These are phyloP conservation scores for Luehdorfia chinensis DNA, from an alignment of 1,140 invertebrate genomes.

Conservation along the genomic window DNA sequence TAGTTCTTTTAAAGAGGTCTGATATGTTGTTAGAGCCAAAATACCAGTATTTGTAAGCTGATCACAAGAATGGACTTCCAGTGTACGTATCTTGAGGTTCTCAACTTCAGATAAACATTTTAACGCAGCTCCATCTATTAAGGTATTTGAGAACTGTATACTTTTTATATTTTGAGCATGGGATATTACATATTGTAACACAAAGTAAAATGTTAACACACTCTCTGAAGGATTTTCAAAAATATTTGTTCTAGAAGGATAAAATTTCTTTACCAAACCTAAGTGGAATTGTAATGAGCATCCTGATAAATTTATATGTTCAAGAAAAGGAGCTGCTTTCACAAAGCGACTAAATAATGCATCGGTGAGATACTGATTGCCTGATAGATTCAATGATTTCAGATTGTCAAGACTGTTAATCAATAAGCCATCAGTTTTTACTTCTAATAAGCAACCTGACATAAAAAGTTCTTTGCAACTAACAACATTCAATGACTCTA, in stretches of 20 bases:
- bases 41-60: constrained; percentile 82
- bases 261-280: constrained; percentile 81
- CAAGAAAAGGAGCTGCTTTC: constrained; percentile 78
- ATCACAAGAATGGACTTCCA: constrained; percentile 80
- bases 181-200: constrained; percentile 78
- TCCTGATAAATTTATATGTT: constrained; percentile 80
- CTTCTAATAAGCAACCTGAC: constrained; percentile 82
- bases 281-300: constrained; percentile 84
- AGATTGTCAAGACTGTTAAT: constrained; percentile 77
- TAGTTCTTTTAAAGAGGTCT: constrained; percentile 78
- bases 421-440: constrained; percentile 73
- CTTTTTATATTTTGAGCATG: constrained; percentile 77
- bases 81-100: constrained; percentile 76
- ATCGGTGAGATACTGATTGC: constrained; percentile 85
- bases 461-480: constrained; percentile 84
- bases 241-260: constrained; percentile 71
- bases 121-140: constrained; percentile 81
- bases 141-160: constrained; percentile 81
- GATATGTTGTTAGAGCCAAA: constrained; percentile 74
- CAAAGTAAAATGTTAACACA: constrained; percentile 83
- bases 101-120: constrained; percentile 74
- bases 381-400: constrained; percentile 78
- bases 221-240: constrained; percentile 80
- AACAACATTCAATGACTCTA: constrained; percentile 79
- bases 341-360: constrained; percentile 82